phyloP scores from a whole-genome alignment of 2,113 vertebrate genomes.

The Platysteira castanea region DNA sequence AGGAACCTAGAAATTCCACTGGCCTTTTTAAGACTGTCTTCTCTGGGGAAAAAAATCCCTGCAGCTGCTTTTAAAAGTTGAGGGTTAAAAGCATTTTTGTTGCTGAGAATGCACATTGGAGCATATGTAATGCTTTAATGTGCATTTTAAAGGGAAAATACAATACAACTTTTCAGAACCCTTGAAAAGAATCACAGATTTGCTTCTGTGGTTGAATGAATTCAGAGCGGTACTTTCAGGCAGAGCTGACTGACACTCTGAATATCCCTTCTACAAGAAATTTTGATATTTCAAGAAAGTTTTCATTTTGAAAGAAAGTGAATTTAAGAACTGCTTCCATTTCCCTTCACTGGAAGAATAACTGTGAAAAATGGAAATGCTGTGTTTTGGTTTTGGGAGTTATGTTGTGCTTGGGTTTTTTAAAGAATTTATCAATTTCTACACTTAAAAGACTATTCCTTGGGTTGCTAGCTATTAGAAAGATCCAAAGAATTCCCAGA shows the following conservation, averaged over 20 bases:
- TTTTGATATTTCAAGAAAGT: background rate
- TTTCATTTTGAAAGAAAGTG: background rate
- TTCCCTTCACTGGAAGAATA: background rate
- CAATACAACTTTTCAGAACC: constrained; percentile 21
- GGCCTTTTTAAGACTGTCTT: constrained; percentile 28
- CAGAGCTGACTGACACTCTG: background rate
- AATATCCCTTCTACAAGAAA: background rate
- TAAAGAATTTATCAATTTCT: background rate
- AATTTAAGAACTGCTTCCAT: background rate
- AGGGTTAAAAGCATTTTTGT: constrained; percentile 60
- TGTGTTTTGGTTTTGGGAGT: background rate
- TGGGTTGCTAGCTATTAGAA: background rate
- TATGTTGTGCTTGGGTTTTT: background rate
- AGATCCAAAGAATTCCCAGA: background rate
- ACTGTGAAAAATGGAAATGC: background rate
- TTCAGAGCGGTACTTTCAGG: background rate
- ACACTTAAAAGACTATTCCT: background rate
- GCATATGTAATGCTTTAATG: constrained; percentile 34
- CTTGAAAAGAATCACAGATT: background rate
- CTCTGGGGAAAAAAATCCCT: constrained; percentile 51
- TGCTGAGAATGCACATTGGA: constrained; percentile 46
- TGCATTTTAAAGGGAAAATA: constrained; percentile 56
- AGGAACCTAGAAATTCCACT: constrained; percentile 8
- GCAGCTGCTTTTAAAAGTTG: constrained; percentile 58
- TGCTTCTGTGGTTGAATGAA: background rate